These are phyloP conservation scores for Drosophila imparisetae DNA, from an alignment of 2,888 invertebrate genomes.

Conservation along the genomic window DNA sequence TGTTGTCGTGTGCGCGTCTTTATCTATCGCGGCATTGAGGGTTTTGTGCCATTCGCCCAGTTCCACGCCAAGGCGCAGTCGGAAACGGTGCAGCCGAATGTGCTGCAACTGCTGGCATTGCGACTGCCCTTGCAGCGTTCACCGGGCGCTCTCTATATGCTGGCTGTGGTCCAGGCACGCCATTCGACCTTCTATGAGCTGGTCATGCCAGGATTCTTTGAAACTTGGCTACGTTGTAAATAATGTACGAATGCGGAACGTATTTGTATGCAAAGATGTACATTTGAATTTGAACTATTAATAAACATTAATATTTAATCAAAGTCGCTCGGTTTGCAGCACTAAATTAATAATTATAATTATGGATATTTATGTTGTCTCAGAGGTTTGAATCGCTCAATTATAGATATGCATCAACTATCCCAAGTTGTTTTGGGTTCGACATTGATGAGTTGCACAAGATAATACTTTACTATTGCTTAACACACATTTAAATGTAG, in stretches of 20 bases:
- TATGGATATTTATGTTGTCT: neutral
- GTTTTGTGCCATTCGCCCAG: slow-evolving; percentile 81
- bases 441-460: neutral
- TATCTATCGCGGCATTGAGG: slow-evolving; percentile 83
- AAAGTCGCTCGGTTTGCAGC: neutral
- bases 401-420: neutral
- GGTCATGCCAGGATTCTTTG: slow-evolving; percentile 66
- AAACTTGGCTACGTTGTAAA: slow-evolving; percentile 59
- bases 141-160: slow-evolving; percentile 52
- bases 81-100: slow-evolving; percentile 1
- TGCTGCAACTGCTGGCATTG: slow-evolving; percentile 63
- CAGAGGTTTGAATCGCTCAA: neutral
- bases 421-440: neutral
- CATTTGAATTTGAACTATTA: slow-evolving; percentile 1
- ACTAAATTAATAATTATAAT: neutral
- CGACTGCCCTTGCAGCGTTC: slow-evolving; percentile 39
- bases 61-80: slow-evolving; percentile 43
- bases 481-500: neutral
- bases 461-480: neutral
- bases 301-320: neutral
- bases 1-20: slow-evolving; percentile 73
- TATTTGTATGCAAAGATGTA: neutral
- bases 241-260: neutral
- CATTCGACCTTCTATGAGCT: slow-evolving; percentile 77
- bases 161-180: slow-evolving; percentile 60